These are phyloP conservation scores for Leptodactylus fallax DNA, from an alignment of 2,797 vertebrate genomes.

Conservation along the genomic window DNA sequence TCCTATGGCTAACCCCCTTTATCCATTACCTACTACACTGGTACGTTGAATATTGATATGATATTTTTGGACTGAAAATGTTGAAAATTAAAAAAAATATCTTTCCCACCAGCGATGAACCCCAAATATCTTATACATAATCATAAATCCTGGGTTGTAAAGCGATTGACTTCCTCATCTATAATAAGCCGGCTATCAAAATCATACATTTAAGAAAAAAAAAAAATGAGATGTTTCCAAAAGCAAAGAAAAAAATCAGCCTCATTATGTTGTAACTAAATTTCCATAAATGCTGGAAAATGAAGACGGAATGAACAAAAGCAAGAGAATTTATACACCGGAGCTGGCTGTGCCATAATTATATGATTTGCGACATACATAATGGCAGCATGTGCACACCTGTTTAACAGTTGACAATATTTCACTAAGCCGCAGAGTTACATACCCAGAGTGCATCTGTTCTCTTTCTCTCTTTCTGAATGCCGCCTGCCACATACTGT, in stretches of 20 bases:
- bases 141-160: neutral
- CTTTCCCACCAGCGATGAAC: too few relatives aligned
- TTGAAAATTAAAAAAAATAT: neutral
- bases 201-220: neutral
- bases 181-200: neutral
- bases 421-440: conserved; percentile 26
- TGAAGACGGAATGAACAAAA: conserved; percentile 46
- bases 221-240: neutral
- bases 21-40: too few relatives aligned
- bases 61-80: too few relatives aligned
- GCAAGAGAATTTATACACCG: conserved; percentile 27
- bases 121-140: too few relatives aligned
- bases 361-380: conserved; percentile 60
- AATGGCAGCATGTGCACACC: conserved; percentile 54
- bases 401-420: conserved; percentile 57
- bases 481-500: neutral
- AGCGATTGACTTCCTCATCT: neutral
- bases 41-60: too few relatives aligned
- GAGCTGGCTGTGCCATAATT: conserved; percentile 49
- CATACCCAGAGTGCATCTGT: conserved; percentile 22
- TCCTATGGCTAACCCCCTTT: too few relatives aligned
- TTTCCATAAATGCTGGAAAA: conserved; percentile 58
- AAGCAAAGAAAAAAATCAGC: conserved; percentile 5
- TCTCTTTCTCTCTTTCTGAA: neutral
- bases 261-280: conserved; percentile 46